These are phyloP conservation scores for Danio albolineatus DNA, from an alignment of 2,797 vertebrate genomes.

Conservation along the genomic window DNA sequence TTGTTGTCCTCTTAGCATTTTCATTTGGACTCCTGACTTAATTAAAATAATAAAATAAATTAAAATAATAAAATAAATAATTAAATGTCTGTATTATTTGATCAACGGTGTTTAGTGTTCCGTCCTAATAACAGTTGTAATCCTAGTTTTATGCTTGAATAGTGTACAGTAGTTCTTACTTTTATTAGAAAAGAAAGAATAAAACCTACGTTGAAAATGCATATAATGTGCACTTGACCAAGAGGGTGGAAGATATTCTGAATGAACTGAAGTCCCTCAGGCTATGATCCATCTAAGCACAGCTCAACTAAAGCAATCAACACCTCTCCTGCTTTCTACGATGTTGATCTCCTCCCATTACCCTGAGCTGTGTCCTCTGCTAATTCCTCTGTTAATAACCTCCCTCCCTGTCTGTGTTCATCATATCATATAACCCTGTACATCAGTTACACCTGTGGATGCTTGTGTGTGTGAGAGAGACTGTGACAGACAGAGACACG, in stretches of 20 bases:
- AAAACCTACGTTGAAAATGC: neutral
- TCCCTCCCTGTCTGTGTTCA: constrained; percentile 28
- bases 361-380: constrained; percentile 5
- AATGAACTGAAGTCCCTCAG: constrained; percentile 18
- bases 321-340: constrained; percentile 20
- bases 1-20: no score
- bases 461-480: constrained; percentile 35
- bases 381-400: constrained; percentile 50
- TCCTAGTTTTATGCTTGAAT: no score
- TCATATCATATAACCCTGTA: neutral
- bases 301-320: constrained; percentile 36
- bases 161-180: neutral
- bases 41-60: no score
- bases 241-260: neutral
- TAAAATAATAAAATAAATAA: no score
- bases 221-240: neutral
- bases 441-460: constrained; percentile 20
- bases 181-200: neutral
- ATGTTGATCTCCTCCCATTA: constrained; percentile 49
- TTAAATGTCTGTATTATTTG: no score
- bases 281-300: constrained; percentile 12
- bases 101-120: no score
- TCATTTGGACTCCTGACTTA: no score
- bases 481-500: constrained; percentile 8
- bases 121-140: no score